Conservation (phyloP, 2,888 invertebrate genomes). For the Anorthoa munda region DNA sequence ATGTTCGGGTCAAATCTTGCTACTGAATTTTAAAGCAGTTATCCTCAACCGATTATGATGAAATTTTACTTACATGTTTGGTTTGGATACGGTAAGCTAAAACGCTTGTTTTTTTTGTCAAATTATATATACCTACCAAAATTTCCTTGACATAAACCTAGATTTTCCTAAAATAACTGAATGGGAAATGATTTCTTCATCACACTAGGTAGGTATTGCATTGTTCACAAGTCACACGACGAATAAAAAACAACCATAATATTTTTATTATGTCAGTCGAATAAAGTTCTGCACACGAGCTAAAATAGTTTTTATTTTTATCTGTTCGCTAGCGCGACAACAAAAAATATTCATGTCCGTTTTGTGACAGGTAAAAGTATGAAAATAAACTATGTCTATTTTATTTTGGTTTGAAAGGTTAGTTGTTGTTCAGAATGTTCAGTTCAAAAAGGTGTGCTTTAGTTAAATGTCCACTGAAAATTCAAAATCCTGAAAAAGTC, state of each 20-base stretch:
- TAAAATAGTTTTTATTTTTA: constrained; percentile 38
- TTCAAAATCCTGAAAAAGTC: too few relatives aligned
- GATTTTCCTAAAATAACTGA: too few relatives aligned
- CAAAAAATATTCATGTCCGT: constrained; percentile 2
- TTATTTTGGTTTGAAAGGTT: neutral
- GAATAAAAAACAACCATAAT: constrained; percentile 15
- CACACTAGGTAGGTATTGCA: too few relatives aligned
- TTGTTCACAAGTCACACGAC: constrained; percentile 9
- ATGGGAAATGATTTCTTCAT: too few relatives aligned
- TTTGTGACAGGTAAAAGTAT: constrained; percentile 1
- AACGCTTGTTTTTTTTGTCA: too few relatives aligned
- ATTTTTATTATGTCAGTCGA: constrained; percentile 11
- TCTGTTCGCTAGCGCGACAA: neutral
- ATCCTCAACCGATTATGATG: too few relatives aligned
- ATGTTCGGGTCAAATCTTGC: too few relatives aligned
- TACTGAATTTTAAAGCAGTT: too few relatives aligned
- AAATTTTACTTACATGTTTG: too few relatives aligned
- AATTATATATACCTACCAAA: too few relatives aligned
- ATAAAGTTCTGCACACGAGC: constrained; percentile 12
- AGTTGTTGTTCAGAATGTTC: neutral
- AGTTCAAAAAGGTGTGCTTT: neutral
- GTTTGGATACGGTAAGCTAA: too few relatives aligned
- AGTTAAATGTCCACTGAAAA: neutral
- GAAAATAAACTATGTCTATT: neutral
- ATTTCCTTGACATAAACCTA: too few relatives aligned